Conservation (phyloP, 2,888 invertebrate genomes). For the Hololepta plana region DNA sequence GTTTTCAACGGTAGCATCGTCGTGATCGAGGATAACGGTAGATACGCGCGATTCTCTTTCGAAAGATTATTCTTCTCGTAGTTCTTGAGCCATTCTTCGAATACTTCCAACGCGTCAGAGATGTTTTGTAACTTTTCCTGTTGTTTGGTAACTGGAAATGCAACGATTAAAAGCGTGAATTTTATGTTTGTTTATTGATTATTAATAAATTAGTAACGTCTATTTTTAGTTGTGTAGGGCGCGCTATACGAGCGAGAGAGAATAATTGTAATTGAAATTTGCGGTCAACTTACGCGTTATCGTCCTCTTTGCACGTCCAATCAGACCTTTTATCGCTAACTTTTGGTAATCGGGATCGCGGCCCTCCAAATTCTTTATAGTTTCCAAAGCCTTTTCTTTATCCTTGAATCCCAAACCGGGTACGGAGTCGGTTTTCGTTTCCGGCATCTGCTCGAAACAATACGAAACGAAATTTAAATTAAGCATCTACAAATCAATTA, state of each 20-base stretch:
- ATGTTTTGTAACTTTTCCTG: slow-evolving; percentile 58
- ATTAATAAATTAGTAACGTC: no score
- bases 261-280: no score
- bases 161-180: no score
- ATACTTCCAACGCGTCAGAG: slow-evolving; percentile 48
- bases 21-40: slow-evolving; percentile 39
- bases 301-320: slow-evolving; percentile 53
- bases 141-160: slow-evolving; percentile 46
- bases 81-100: slow-evolving; percentile 57
- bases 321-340: slow-evolving; percentile 49
- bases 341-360: slow-evolving; percentile 63
- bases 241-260: no score
- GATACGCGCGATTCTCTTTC: slow-evolving; percentile 50
- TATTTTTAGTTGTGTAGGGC: no score
- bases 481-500: no score
- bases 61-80: slow-evolving; percentile 48
- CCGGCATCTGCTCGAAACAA: slow-evolving; percentile 17
- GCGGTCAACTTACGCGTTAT: slow-evolving; percentile 39
- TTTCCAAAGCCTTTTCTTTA: slow-evolving; percentile 50
- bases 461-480: slow-evolving; percentile 3
- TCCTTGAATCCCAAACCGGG: slow-evolving; percentile 64
- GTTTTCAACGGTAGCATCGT: slow-evolving; percentile 35
- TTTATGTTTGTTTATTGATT: no score
- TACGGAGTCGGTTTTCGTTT: slow-evolving; percentile 36
- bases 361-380: slow-evolving; percentile 46